Evolutionary conservation across 1,140 invertebrate species (phyloP).

Genomic region (Drosophila sulfurigaster): DNA sequence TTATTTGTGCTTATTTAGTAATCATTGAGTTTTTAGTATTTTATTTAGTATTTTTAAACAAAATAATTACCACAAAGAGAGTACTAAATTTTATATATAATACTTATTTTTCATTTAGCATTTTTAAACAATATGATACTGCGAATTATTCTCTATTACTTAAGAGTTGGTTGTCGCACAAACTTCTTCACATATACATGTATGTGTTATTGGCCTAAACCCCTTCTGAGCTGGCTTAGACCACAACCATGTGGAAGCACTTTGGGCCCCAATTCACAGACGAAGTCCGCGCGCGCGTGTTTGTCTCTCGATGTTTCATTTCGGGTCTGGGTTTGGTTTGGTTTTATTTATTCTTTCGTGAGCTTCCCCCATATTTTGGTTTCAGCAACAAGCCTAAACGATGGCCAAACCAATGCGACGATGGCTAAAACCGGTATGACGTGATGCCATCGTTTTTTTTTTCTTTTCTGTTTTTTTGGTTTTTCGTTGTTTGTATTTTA

Average conservation of each 20-base stretch:
- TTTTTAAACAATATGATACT: background rate
- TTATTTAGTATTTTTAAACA: too few species aligned
- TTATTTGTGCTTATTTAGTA: too few species aligned
- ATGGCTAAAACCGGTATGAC: constrained; percentile 76
- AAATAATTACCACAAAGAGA: background rate
- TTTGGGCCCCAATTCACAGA: constrained; percentile 11
- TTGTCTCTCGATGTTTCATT: constrained; percentile 59
- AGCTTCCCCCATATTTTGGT: constrained; percentile 74
- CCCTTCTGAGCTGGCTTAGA: background rate
- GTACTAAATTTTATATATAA: background rate
- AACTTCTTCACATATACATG: too few species aligned
- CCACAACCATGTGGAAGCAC: constrained; percentile 4
- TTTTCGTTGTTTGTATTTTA: constrained; percentile 23
- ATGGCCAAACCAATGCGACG: constrained; percentile 60
- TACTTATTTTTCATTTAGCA: background rate
- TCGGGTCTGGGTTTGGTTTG: constrained; percentile 27
- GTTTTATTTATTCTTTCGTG: constrained; percentile 67
- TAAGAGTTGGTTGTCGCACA: too few species aligned
- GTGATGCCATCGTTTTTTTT: constrained; percentile 53
- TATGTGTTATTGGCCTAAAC: background rate
- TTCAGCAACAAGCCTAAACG: constrained; percentile 59
- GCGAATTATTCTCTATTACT: too few species aligned
- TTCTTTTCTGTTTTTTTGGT: background rate
- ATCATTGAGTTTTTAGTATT: too few species aligned
- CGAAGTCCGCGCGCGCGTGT: constrained; percentile 59